Evolutionary conservation across 2,797 vertebrate genomes (phyloP).

Genomic region (Alcedo quadribrachys): DNA sequence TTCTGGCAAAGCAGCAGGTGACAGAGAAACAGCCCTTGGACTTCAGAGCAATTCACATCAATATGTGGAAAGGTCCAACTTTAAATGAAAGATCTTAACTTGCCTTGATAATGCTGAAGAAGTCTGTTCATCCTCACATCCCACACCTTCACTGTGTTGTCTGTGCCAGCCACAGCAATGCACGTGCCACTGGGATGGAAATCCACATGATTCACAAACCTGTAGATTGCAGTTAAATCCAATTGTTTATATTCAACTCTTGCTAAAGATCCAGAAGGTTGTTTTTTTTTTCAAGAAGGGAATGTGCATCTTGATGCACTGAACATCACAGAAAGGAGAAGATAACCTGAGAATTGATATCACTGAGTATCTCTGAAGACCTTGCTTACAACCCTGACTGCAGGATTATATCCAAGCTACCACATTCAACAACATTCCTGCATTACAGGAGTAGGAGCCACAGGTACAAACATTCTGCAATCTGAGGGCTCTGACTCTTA

Average conservation of each 20-base stretch:
- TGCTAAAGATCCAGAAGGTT: not conserved
- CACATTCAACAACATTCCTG: not conserved
- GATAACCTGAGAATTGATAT: not conserved
- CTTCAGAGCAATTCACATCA: not conserved
- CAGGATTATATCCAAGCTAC: not conserved
- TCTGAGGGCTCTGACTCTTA: not conserved
- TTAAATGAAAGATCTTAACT: conserved; percentile 9
- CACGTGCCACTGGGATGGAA: conserved; percentile 94
- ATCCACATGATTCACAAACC: conserved; percentile 89
- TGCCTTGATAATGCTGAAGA: conserved; percentile 94
- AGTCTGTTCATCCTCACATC: conserved; percentile 93
- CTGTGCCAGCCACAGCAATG: conserved; percentile 88
- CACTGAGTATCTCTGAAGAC: not conserved
- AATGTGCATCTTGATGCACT: not conserved
- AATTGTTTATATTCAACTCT: not conserved
- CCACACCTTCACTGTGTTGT: conserved; percentile 95
- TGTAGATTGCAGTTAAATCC: conserved; percentile 54
- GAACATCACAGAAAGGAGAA: not conserved
- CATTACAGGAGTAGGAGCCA: not conserved
- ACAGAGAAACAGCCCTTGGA: not conserved
- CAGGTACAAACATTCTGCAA: not conserved
- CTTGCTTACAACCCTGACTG: not conserved
- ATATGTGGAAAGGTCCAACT: accelerated
- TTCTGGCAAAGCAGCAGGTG: not conserved
- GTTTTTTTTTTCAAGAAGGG: not conserved